phyloP scores from a whole-genome alignment of 2,113 vertebrate species.

The Balaenoptera acutorostrata region DNA sequence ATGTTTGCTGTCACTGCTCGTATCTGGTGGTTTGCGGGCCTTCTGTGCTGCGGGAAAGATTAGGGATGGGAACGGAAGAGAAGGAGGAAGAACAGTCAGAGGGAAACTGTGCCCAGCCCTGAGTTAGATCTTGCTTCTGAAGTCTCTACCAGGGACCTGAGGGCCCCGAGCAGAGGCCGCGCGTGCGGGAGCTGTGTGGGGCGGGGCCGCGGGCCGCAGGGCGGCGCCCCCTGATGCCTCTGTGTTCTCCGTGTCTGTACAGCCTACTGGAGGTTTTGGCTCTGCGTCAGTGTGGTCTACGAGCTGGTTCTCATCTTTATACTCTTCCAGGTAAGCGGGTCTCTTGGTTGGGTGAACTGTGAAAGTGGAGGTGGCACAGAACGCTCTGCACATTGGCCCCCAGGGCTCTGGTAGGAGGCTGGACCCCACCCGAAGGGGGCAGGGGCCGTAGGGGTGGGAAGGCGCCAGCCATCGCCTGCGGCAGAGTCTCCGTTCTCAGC shows the following conservation, averaged over 20 bases:
- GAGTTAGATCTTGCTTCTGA: not conserved
- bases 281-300: slow-evolving; percentile 97
- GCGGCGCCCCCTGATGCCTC: not conserved
- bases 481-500: not conserved
- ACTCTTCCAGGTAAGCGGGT: slow-evolving; percentile 92
- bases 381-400: not conserved
- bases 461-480: accelerated
- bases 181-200: accelerated
- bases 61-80: not conserved
- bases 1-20: accelerated
- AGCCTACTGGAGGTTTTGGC: slow-evolving; percentile 99
- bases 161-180: accelerated
- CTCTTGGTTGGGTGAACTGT: not conserved
- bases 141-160: not conserved
- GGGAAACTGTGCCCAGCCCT: not conserved
- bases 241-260: slow-evolving; percentile 4
- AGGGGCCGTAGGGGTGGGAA: not conserved
- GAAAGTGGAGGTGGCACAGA: not conserved
- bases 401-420: not conserved
- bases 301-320: slow-evolving; percentile 99
- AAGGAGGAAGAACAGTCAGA: not conserved
- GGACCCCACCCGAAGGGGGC: not conserved
- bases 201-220: accelerated
- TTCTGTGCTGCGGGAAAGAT: too few species aligned
- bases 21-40: accelerated